Evolutionary conservation across 1,140 invertebrate species (phyloP).

Genomic region (Heliconius eleuchia): DNA sequence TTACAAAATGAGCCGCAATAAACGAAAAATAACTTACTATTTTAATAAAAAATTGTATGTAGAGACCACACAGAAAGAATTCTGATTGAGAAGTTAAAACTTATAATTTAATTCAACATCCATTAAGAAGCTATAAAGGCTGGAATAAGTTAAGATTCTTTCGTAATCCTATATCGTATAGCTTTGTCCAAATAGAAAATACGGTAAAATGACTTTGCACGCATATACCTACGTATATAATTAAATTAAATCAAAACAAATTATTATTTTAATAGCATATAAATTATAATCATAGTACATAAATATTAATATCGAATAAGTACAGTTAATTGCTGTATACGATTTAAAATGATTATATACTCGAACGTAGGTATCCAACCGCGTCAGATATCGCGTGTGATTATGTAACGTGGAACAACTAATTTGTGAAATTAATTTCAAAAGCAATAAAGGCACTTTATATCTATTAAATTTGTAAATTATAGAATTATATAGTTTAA

Average conservation of each 20-base stretch:
- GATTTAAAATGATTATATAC: conserved; percentile 4
- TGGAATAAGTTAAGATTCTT: conserved; percentile 19
- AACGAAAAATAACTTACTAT: conserved; percentile 13
- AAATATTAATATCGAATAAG: conserved; percentile 9
- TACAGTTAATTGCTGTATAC: conserved; percentile 6
- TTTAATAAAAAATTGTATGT: conserved; percentile 40
- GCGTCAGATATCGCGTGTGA: conserved; percentile 4
- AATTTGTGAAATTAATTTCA: conserved; percentile 12
- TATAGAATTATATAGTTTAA: neutral
- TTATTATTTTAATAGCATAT: conserved; percentile 4
- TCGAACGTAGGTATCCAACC: neutral
- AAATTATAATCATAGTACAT: conserved; percentile 4
- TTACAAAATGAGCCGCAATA: conserved; percentile 25
- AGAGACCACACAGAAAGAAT: conserved; percentile 54
- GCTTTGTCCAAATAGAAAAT: neutral
- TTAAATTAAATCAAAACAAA: conserved; percentile 13
- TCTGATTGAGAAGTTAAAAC: conserved; percentile 34
- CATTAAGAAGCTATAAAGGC: conserved; percentile 35
- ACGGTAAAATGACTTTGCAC: neutral
- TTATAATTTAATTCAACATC: conserved; percentile 41
- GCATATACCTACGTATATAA: neutral
- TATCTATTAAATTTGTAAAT: neutral
- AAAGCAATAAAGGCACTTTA: neutral
- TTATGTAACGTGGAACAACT: neutral
- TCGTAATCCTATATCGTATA: neutral